Conservation (phyloP, 1,140 invertebrate genomes). For the Vanessa atalanta region DNA sequence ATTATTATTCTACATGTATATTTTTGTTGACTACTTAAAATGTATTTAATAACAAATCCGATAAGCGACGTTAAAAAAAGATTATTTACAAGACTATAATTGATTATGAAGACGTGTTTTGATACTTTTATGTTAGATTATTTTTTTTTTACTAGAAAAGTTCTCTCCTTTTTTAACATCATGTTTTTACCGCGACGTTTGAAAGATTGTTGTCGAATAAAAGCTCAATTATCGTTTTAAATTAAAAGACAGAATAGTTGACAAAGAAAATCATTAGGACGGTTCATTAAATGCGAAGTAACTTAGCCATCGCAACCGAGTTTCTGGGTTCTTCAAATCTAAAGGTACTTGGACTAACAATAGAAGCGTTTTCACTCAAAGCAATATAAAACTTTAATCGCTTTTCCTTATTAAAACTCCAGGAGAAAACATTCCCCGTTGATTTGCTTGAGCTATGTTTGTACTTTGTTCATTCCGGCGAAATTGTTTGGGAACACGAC, state of each 20-base stretch:
- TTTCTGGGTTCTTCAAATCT: constrained; percentile 11
- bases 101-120: too few species aligned
- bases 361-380: constrained; percentile 41
- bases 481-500: constrained; percentile 55
- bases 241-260: constrained; percentile 2
- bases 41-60: neutral
- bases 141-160: neutral
- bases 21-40: neutral
- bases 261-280: constrained; percentile 27
- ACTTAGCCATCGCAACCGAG: constrained; percentile 23
- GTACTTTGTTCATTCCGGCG: constrained; percentile 42
- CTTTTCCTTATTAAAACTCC: constrained; percentile 54
- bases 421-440: constrained; percentile 45
- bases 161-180: neutral
- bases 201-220: neutral
- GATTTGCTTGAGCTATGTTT: constrained; percentile 49
- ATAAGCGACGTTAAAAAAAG: too few species aligned
- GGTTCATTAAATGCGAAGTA: constrained; percentile 33
- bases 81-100: too few species aligned
- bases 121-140: too few species aligned
- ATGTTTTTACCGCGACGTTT: neutral
- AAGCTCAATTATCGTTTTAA: neutral
- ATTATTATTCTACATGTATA: neutral
- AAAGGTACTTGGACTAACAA: constrained; percentile 39
- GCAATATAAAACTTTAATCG: constrained; percentile 51